Evolutionary conservation across 2,888 invertebrate genomes (phyloP), one percentile per base, ranked within the genome.

Genomic region (Ophion slaviceki): DNA sequence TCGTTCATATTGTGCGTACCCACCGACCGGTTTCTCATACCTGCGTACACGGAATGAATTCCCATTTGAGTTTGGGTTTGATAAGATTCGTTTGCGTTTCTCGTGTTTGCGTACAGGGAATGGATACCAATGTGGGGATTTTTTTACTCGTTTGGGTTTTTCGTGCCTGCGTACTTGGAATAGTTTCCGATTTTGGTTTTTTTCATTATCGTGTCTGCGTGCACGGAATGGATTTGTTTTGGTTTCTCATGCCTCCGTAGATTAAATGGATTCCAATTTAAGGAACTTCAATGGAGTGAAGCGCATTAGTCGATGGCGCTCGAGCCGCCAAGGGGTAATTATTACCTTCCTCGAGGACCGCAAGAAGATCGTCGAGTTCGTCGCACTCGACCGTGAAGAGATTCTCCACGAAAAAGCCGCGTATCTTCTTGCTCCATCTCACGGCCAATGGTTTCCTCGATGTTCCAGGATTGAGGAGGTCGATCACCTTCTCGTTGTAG

Each of bases 401-500:
- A 94, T 99, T 99, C 94, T 99, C 99, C 6, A 99, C 99, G 93
- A 98, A 99, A 94, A 99, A 99, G 3, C 98, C 97, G 17, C 98
- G 95, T 71, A 97, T 97, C 93, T 98, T 98, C 93, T 99, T 98
- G 66, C 98, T 98, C 99, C 99, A 99, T 72, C 99, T 95, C 14
- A 99, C 98, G 80, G 97, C 97, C 67, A 99, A 95, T 0, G 98
- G 97, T 93, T 97, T 97, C 74, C 97, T 95, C 0, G 96, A 96
- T 64, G 95, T 96, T 45, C 97, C 97, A 0, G 98, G 97, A 94
- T 99, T 99, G 68, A 99, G 95, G 79, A 99, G 95, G 94, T 99
- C 99, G 94, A 98, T 98, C 82, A 99, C 98, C 96, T 99, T 98
- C 95, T 99, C 99, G 93, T 99, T 99, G 94, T 99, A 99, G 88